Conservation (phyloP, 2,888 invertebrate species). For the Lathronympha strigana region DNA sequence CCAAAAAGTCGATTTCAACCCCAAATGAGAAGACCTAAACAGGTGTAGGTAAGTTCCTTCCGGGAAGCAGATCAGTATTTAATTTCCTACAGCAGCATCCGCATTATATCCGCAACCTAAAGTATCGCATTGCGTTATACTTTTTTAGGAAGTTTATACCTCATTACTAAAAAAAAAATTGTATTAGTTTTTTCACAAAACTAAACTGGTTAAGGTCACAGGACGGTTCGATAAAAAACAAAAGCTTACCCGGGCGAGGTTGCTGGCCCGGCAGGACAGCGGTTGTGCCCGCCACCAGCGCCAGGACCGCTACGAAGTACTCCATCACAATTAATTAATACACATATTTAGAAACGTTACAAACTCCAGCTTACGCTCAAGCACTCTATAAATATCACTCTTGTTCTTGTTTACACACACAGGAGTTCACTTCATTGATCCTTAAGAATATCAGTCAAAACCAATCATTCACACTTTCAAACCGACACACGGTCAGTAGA, state of each 20-base stretch:
- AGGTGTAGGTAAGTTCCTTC: not conserved
- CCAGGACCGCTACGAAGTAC: conserved; percentile 29
- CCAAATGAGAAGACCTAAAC: not conserved
- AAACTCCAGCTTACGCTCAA: conserved; percentile 27
- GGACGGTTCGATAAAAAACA: not conserved
- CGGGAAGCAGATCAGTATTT: not conserved
- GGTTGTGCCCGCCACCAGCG: conserved; percentile 26
- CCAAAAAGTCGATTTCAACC: not conserved
- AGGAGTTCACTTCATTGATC: conserved; percentile 31
- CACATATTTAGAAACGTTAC: conserved; percentile 24
- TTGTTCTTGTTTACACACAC: conserved; percentile 40
- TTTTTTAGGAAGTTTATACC: not conserved
- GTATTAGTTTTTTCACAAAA: not conserved
- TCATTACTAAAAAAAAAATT: not conserved
- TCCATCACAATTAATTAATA: conserved; percentile 24
- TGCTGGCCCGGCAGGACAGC: conserved; percentile 21
- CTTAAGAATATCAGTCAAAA: conserved; percentile 8
- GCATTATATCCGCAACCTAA: not conserved
- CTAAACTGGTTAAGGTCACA: not conserved
- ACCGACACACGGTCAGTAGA: conserved; percentile 6
- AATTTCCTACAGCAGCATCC: conserved; percentile 3
- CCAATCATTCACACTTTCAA: not conserved
- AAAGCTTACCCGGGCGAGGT: conserved; percentile 31
- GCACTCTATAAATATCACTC: conserved; percentile 36
- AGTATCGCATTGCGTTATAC: not conserved